phyloP scores from a whole-genome alignment of 2,113 vertebrate genomes.

The Sapayoa aenigma region DNA sequence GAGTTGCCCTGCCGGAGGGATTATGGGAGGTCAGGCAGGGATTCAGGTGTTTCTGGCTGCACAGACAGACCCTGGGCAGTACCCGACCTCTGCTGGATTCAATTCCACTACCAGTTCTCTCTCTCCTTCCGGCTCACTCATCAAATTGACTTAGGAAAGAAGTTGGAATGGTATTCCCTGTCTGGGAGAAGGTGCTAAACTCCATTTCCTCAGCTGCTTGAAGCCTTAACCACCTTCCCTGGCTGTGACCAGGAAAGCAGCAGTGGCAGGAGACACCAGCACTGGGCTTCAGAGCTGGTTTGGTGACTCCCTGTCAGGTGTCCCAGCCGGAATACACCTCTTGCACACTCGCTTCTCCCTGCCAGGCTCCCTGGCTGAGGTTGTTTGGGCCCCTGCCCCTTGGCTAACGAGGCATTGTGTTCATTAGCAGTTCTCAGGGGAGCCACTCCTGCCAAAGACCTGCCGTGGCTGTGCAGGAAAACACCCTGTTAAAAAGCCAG shows the following conservation, averaged over 20 bases:
- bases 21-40: not conserved
- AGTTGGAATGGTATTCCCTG: accelerated
- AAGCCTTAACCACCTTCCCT: not conserved
- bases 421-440: not conserved
- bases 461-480: not conserved
- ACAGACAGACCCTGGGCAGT: not conserved
- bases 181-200: not conserved
- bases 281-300: not conserved
- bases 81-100: not conserved
- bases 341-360: not conserved
- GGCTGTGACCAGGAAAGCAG: not conserved
- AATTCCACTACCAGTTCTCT: not conserved
- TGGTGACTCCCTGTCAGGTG: not conserved
- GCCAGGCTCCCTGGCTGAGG: accelerated
- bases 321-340: not conserved
- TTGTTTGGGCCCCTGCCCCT: not conserved
- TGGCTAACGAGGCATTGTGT: not conserved
- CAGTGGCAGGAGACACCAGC: not conserved
- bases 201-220: not conserved
- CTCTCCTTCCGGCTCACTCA: not conserved
- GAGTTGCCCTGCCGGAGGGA: not conserved
- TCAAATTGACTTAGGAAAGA: not conserved
- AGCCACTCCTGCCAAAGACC: not conserved
- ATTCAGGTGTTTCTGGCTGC: not conserved
- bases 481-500: not conserved